Percentiles rank a stretch among this genome's conserved stretches.
phyloP scores from a whole-genome alignment of 2,113 vertebrate species.

The Odontophorus gujanensis region DNA sequence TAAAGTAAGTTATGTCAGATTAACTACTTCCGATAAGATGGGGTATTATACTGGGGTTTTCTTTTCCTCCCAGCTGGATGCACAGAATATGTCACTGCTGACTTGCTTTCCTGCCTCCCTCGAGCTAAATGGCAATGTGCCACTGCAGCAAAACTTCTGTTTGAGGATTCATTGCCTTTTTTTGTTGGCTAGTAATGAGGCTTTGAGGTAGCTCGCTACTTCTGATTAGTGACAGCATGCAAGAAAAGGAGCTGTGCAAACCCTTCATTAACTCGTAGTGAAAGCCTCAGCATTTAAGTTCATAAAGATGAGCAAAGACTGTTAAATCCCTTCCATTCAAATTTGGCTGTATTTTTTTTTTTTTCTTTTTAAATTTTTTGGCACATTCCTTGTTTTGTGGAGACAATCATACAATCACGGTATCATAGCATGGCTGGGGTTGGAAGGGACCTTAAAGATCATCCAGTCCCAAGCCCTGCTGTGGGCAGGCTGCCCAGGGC shows the following conservation, averaged over 20 bases:
- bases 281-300: slow-evolving; percentile 55
- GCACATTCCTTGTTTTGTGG: not conserved
- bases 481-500: no score
- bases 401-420: not conserved
- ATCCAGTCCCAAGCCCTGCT: no score
- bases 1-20: slow-evolving; percentile 79
- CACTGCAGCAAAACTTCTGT: slow-evolving; percentile 70
- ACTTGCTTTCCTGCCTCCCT: slow-evolving; percentile 69
- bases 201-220: slow-evolving; percentile 66
- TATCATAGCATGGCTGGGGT: no score
- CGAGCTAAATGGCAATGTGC: slow-evolving; percentile 74
- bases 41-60: slow-evolving; percentile 68
- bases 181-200: slow-evolving; percentile 67
- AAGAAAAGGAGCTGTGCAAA: slow-evolving; percentile 44
- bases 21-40: slow-evolving; percentile 77
- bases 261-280: slow-evolving; percentile 46
- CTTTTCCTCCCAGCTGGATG: slow-evolving; percentile 71
- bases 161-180: slow-evolving; percentile 65
- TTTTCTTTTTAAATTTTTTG: not conserved
- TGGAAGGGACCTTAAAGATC: no score
- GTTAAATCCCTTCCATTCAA: slow-evolving; percentile 25
- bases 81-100: slow-evolving; percentile 64
- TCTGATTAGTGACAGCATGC: slow-evolving; percentile 52
- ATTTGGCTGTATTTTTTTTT: not conserved
- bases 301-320: slow-evolving; percentile 38